phyloP scores from a whole-genome alignment of 92 coral and sea anemone genomes.

The Diadumene lineata region DNA sequence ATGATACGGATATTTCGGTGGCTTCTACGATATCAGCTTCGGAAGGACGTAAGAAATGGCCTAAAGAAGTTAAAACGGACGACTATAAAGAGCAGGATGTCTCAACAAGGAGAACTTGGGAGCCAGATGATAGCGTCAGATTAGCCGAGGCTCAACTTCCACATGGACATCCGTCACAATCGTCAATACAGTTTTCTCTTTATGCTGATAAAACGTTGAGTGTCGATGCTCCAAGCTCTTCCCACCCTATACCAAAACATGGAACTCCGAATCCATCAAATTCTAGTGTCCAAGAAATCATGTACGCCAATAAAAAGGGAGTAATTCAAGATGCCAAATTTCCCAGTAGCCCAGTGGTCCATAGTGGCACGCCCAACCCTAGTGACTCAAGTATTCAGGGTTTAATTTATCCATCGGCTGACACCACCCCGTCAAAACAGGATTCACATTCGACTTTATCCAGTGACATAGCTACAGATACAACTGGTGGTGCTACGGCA shows the following conservation, averaged over 20 bases:
- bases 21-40: slow-evolving; percentile 18
- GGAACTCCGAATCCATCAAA: slow-evolving; percentile 63
- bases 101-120: slow-evolving; percentile 64
- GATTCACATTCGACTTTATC: not conserved
- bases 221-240: slow-evolving; percentile 14
- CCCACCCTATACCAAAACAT: not conserved
- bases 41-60: slow-evolving; percentile 59
- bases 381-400: slow-evolving; percentile 63
- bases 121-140: slow-evolving; percentile 43
- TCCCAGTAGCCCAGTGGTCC: not conserved
- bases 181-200: slow-evolving; percentile 72
- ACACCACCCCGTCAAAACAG: not conserved
- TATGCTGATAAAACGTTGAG: slow-evolving; percentile 43
- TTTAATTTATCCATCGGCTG: slow-evolving; percentile 37
- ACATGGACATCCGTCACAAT: slow-evolving; percentile 75
- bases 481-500: too few species aligned
- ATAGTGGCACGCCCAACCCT: not conserved
- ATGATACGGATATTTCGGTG: slow-evolving; percentile 45
- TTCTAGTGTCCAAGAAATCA: slow-evolving; percentile 63
- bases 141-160: slow-evolving; percentile 62
- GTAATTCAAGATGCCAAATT: not conserved
- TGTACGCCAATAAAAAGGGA: slow-evolving; percentile 49
- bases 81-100: slow-evolving; percentile 21
- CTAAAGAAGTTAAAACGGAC: slow-evolving; percentile 22
- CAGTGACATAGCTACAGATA: too few species aligned